Percentiles rank a stretch among this genome's conserved stretches.
phyloP scores from a whole-genome alignment of 1,140 invertebrate genomes.

The Scaptomyza pallida region DNA sequence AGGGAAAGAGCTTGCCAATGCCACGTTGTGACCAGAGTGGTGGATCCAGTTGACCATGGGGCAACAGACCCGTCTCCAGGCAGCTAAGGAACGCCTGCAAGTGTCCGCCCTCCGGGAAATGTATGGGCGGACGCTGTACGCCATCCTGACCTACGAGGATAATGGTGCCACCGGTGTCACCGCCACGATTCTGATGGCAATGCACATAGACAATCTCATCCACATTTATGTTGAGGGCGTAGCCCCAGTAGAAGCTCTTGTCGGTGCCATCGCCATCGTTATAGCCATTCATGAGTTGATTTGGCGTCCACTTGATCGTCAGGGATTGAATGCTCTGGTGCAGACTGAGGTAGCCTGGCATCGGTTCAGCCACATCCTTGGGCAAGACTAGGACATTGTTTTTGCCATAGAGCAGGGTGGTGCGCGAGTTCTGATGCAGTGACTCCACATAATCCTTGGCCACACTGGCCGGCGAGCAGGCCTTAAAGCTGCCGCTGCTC shows the following conservation, averaged over 20 bases:
- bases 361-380: conserved; percentile 91
- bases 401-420: conserved; percentile 96
- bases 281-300: conserved; percentile 97
- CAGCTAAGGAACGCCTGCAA: conserved; percentile 95
- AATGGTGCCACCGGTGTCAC: conserved; percentile 91
- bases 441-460: conserved; percentile 97
- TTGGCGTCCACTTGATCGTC: conserved; percentile 93
- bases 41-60: conserved; percentile 95
- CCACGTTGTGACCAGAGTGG: conserved; percentile 95
- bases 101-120: conserved; percentile 96
- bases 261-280: conserved; percentile 88
- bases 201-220: conserved; percentile 97
- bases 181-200: conserved; percentile 93
- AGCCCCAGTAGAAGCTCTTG: conserved; percentile 94
- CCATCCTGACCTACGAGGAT: conserved; percentile 98
- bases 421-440: conserved; percentile 95
- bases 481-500: conserved; percentile 83
- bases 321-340: conserved; percentile 91
- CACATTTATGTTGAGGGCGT: conserved; percentile 93
- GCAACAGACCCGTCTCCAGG: conserved; percentile 93
- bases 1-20: conserved; percentile 91
- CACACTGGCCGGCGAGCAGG: conserved; percentile 85
- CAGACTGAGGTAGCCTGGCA: conserved; percentile 96
- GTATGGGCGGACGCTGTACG: conserved; percentile 95
- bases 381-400: conserved; percentile 96